Percentiles rank a stretch among this genome's conserved stretches.
phyloP scores from a whole-genome alignment of 64 coral and sea anemone species.

The Porites australiensis region DNA sequence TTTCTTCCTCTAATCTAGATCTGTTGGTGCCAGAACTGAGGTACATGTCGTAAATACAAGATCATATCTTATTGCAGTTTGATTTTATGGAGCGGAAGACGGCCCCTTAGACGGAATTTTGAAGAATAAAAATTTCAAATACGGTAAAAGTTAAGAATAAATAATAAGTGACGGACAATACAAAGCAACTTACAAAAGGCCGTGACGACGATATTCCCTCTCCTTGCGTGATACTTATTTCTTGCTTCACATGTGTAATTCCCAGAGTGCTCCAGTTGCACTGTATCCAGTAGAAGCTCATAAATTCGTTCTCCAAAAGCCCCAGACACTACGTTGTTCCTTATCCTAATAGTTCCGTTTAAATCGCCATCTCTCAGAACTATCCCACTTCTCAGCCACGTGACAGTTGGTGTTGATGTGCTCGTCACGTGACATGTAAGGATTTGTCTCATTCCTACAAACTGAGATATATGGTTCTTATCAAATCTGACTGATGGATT shows the following conservation, averaged over 20 bases:
- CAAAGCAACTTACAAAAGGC: not conserved
- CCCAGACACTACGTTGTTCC: too few species aligned
- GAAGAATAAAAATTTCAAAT: too few species aligned
- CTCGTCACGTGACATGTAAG: not conserved
- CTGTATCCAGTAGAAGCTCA: not conserved
- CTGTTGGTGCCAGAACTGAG: too few species aligned
- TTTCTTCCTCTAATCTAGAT: too few species aligned
- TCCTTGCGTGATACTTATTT: not conserved
- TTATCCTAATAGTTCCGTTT: not conserved
- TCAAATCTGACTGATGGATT: not conserved
- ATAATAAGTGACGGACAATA: too few species aligned
- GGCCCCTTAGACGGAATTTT: too few species aligned
- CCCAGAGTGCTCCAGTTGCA: not conserved
- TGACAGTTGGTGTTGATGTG: not conserved
- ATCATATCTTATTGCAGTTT: too few species aligned
- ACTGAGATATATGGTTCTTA: not conserved
- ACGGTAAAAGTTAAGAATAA: too few species aligned
- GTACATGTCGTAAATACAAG: too few species aligned
- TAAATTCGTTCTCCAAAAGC: too few species aligned
- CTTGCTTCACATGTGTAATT: not conserved
- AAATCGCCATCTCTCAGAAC: not conserved
- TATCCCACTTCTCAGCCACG: not conserved
- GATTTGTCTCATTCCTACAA: not conserved
- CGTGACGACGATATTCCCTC: not conserved
- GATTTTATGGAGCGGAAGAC: too few species aligned